These are phyloP conservation scores for Cephalopachus bancanus DNA, from an alignment of 2,797 vertebrate genomes.

Conservation along the genomic window DNA sequence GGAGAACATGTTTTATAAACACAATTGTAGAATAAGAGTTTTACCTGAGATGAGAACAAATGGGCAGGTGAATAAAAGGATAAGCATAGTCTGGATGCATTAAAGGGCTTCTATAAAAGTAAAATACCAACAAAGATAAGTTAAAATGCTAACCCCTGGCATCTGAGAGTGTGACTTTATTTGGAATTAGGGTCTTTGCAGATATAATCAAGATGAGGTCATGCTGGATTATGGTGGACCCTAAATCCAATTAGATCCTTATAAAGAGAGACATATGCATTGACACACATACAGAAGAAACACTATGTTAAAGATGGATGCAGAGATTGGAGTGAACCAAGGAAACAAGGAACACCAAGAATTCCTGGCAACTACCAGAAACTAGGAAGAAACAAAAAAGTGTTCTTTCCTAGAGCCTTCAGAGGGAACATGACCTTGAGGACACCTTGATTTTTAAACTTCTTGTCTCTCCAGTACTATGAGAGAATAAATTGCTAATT, in stretches of 20 bases:
- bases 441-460: neutral
- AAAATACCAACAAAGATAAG: neutral
- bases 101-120: neutral
- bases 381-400: neutral
- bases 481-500: neutral
- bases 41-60: neutral
- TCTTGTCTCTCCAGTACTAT: neutral
- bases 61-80: neutral
- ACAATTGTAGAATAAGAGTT: neutral
- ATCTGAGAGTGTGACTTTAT: neutral
- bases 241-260: neutral
- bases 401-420: neutral
- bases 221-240: neutral
- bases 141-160: neutral
- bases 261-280: neutral
- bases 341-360: neutral
- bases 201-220: neutral
- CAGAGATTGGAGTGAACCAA: neutral
- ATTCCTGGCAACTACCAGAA: neutral
- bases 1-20: neutral
- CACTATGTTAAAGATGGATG: neutral
- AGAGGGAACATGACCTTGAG: neutral
- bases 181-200: neutral
- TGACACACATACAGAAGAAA: neutral
- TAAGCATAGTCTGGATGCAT: neutral